These are phyloP conservation scores for Cephus runcator DNA, from an alignment of 2,888 invertebrate species.

Conservation along the genomic window DNA sequence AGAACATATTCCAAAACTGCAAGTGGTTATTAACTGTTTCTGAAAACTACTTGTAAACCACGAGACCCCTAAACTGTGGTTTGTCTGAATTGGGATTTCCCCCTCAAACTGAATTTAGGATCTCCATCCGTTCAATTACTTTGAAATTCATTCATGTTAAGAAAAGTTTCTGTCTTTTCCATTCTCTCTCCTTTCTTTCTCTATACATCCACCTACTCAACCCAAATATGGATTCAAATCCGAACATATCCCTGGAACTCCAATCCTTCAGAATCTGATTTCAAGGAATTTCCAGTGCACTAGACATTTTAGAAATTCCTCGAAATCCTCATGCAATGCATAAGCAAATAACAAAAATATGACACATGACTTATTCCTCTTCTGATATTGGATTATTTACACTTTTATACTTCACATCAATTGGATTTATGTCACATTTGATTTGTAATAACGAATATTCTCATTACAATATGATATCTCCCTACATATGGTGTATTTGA, in stretches of 20 bases:
- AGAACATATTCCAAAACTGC: no score
- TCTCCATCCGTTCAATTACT: neutral
- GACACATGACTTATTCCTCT: neutral
- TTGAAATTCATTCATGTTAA: neutral
- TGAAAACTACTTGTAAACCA: no score
- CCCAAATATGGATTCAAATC: neutral
- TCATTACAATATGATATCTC: neutral
- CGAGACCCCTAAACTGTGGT: no score
- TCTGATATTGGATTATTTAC: neutral
- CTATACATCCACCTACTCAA: neutral
- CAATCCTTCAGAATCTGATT: neutral
- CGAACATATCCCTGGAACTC: neutral
- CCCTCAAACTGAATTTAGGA: neutral
- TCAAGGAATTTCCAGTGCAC: neutral
- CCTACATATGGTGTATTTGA: neutral
- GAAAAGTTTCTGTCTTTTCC: neutral
- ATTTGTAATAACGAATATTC: neutral
- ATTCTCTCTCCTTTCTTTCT: neutral
- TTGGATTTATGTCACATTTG: neutral
- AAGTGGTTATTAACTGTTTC: no score
- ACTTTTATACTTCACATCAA: neutral
- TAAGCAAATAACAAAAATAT: neutral
- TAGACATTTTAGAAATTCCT: neutral
- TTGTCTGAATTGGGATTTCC: no score
- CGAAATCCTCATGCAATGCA: neutral